These are phyloP conservation scores for Scelioninae gen. 1 DNA, from an alignment of 2,888 invertebrate species.

Conservation along the genomic window DNA sequence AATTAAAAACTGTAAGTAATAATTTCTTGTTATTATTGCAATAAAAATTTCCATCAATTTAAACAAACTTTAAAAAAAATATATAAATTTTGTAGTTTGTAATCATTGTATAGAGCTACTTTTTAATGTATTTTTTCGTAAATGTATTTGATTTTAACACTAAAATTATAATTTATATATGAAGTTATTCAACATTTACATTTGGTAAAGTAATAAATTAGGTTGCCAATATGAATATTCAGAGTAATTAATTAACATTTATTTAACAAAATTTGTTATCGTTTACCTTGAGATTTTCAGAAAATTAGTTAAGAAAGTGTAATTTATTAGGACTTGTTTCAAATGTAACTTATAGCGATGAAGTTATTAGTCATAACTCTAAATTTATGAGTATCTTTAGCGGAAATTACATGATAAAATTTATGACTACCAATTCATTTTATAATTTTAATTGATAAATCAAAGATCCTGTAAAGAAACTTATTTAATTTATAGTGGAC, in stretches of 20 bases:
- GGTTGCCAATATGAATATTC: constrained; percentile 19
- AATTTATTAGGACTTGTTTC: constrained; percentile 53
- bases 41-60: no score
- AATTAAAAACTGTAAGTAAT: no score
- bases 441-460: constrained; percentile 14
- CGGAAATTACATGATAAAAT: constrained; percentile 33
- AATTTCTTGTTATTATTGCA: no score
- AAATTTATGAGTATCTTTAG: constrained; percentile 39
- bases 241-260: constrained; percentile 43
- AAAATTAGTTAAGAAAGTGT: constrained; percentile 52
- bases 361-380: constrained; percentile 42
- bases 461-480: not conserved
- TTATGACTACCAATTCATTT: constrained; percentile 37
- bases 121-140: no score
- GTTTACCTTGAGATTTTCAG: constrained; percentile 19
- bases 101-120: no score
- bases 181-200: not conserved
- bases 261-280: constrained; percentile 48
- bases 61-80: no score
- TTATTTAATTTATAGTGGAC: no score
- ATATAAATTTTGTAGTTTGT: no score
- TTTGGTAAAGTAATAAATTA: constrained; percentile 10
- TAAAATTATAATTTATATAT: not conserved
- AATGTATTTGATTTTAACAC: no score
- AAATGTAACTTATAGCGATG: constrained; percentile 44